A percentile compares a stretch with the other conserved stretches of the same genome.
Evolutionary conservation across 2,797 vertebrate genomes (phyloP).

Genomic region (Gymnodraco acuticeps): DNA sequence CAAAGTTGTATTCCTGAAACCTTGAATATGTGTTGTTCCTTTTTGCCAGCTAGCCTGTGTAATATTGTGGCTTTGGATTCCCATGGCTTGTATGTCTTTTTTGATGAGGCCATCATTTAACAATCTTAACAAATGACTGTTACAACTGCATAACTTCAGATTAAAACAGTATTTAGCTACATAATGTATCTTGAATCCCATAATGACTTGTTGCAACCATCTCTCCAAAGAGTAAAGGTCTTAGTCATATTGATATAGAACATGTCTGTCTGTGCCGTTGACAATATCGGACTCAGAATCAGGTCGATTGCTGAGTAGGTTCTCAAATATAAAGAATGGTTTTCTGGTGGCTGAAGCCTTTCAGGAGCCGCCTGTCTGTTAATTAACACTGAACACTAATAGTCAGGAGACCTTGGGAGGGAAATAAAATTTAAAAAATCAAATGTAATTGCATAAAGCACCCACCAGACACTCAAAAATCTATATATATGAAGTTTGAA

Average conservation of each 20-base stretch:
- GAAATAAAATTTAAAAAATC: constrained; percentile 37
- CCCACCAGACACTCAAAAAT: constrained; percentile 55
- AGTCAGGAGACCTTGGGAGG: constrained; percentile 39
- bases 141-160: not conserved
- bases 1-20: not conserved
- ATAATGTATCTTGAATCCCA: not conserved
- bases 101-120: not conserved
- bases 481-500: constrained; percentile 63
- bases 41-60: not conserved
- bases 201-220: not conserved
- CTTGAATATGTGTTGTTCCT: not conserved
- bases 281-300: not conserved
- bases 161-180: not conserved
- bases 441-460: constrained; percentile 65
- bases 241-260: constrained; percentile 34
- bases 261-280: constrained; percentile 28
- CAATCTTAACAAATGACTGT: not conserved
- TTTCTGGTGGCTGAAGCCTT: constrained; percentile 33
- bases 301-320: no score
- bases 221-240: not conserved
- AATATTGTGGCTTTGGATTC: not conserved
- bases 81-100: not conserved
- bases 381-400: constrained; percentile 67
- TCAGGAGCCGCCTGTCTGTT: constrained; percentile 48
- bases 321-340: no score